These are phyloP conservation scores for Sceloporus tristichus DNA, from an alignment of 2,113 vertebrate species.

Conservation along the genomic window DNA sequence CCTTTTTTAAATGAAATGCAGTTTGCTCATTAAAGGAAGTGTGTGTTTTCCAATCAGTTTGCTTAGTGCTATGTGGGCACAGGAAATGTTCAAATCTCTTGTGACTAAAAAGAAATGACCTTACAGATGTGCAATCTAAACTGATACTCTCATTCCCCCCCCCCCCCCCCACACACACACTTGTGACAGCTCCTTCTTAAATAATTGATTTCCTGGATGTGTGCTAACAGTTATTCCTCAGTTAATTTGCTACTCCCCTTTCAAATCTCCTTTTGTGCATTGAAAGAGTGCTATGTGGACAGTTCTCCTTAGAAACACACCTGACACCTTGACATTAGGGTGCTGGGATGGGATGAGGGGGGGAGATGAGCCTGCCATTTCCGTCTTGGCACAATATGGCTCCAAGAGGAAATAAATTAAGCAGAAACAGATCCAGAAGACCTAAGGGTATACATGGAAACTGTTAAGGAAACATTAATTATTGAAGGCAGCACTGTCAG, in stretches of 20 bases:
- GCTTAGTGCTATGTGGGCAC: not conserved
- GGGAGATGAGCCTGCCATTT: not conserved
- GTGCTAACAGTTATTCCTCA: not conserved
- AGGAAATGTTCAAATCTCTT: slow-evolving; percentile 18
- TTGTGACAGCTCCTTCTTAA: slow-evolving; percentile 16
- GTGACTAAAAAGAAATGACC: slow-evolving; percentile 17
- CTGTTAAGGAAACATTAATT: not conserved
- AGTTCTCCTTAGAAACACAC: not conserved
- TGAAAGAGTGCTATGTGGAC: not conserved
- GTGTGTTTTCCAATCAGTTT: slow-evolving; percentile 20
- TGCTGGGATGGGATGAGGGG: not conserved
- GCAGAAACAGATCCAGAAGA: not conserved
- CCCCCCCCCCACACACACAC: not conserved
- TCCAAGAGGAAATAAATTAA: not conserved
- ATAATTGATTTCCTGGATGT: slow-evolving; percentile 32
- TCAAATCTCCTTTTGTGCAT: slow-evolving; percentile 11
- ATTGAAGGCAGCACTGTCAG: not conserved
- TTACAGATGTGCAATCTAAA: slow-evolving; percentile 25
- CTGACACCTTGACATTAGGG: not conserved
- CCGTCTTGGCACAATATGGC: not conserved
- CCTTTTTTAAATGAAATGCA: slow-evolving; percentile 10
- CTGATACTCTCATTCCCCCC: not conserved
- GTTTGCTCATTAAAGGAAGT: slow-evolving; percentile 38
- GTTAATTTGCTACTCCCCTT: slow-evolving; percentile 4
- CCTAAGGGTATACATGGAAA: not conserved